Evolutionary conservation across 64 coral and sea anemone species (phyloP), one percentile per base, ranked within the genome.

Genomic region (Montipora efflorescens): DNA sequence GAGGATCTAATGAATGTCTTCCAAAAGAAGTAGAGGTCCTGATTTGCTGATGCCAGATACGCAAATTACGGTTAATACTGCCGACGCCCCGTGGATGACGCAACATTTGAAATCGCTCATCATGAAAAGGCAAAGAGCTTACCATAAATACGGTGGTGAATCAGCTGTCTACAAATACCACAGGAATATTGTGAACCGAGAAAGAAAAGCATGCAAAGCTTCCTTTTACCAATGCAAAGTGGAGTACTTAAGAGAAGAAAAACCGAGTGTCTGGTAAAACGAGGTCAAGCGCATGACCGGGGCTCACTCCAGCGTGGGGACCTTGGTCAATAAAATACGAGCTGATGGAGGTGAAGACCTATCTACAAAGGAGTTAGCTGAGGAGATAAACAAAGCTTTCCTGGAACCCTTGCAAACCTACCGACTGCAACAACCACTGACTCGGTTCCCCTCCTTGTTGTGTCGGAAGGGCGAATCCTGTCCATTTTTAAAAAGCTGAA

Each of bases 61-160:
- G 36, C 36, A 22, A 16, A 67, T 19, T 55, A 79, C 45, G 44
- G 52, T 81, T 28, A 73, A 78, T 89, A 82, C 87, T 70, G 86
- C 64, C 25, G 87, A 90, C 28, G 67, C 79, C 19, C 93, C 19
- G 83, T 95, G 53, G 93, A 90, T 90, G 67, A 90, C 74, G 36
- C 2, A 36, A 36, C 36, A 36, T 36, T 36, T 36, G 36, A 36
- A 36, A 36, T 36, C 36, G 36, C 72, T 93, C 53, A 93, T 94
- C 67, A 73, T 89, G n/a, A 94, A 94, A 64, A 89, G 92, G 55
- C 92, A 94, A 82, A 89, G 57, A 66, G 77, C 9, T 49, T 79
- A 15, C 49, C n/a, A 79, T 43, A 79, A 15, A 14, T 43, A 79
- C 13, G 77, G 77, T 16, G 46, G n/a, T 79, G 36, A 79, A 15